Evolutionary conservation across 1,140 invertebrate species (phyloP).

Genomic region (Caenorhabditis elegans): WBcel235 BX284605.5:10895501-10896000

Average conservation of each 20-base stretch:
- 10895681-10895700: constrained; percentile 54
- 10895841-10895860: background rate
- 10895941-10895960: background rate
- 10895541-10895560: constrained; percentile 8
- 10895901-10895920: background rate
- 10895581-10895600: constrained; percentile 60
- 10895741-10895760: constrained; percentile 51
- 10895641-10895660: constrained; percentile 37
- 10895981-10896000: constrained; percentile 36
- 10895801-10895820: background rate
- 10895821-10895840: background rate
- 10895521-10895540: background rate
- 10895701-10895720: constrained; percentile 59
- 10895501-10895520: constrained; percentile 33
- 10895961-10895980: background rate
- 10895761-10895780: constrained; percentile 52
- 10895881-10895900: background rate
- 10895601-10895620: constrained; percentile 53
- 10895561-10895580: constrained; percentile 59
- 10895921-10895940: background rate
- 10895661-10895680: constrained; percentile 59
- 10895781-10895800: constrained; percentile 27
- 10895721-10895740: constrained; percentile 53
- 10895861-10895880: background rate
- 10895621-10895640: constrained; percentile 52